Conservation (phyloP, 2,797 vertebrate species). For the Delichon dasypus region DNA sequence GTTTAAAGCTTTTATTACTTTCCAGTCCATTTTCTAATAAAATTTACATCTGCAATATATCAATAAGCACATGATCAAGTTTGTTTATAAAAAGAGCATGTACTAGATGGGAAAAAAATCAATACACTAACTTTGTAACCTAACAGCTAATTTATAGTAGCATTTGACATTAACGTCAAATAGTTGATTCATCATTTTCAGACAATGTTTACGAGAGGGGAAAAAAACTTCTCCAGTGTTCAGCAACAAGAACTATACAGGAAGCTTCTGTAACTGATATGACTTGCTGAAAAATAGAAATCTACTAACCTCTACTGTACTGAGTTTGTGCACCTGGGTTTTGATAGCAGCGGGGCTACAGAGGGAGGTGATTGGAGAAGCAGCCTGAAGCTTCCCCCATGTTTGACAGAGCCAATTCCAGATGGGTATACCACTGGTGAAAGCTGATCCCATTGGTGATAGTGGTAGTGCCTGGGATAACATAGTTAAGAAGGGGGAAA, state of each 20-base stretch:
- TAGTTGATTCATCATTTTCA: not conserved
- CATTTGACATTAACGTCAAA: not conserved
- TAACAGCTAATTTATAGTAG: not conserved
- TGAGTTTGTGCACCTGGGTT: not conserved
- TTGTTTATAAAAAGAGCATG: conserved; percentile 13
- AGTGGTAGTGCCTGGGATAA: not conserved
- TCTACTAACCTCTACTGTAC: not conserved
- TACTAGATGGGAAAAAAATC: conserved; percentile 13
- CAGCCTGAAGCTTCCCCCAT: not conserved
- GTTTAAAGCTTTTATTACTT: conserved; percentile 18
- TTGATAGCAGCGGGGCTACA: not conserved
- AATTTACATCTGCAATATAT: conserved; percentile 15
- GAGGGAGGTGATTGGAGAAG: not conserved
- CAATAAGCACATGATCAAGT: not conserved
- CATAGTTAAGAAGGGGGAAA: not conserved
- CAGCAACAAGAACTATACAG: not conserved
- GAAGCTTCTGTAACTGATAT: not conserved
- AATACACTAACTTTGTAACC: not conserved
- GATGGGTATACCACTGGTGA: not conserved
- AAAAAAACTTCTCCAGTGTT: not conserved
- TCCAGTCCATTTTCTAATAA: conserved; percentile 38
- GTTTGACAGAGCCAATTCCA: not conserved
- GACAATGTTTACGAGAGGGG: not conserved
- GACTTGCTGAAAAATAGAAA: not conserved
- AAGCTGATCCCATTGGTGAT: not conserved